A percentile compares a stretch with the other conserved stretches of the same genome.
phyloP scores from a whole-genome alignment of 2,113 vertebrate genomes.

The Chloebia gouldiae region DNA sequence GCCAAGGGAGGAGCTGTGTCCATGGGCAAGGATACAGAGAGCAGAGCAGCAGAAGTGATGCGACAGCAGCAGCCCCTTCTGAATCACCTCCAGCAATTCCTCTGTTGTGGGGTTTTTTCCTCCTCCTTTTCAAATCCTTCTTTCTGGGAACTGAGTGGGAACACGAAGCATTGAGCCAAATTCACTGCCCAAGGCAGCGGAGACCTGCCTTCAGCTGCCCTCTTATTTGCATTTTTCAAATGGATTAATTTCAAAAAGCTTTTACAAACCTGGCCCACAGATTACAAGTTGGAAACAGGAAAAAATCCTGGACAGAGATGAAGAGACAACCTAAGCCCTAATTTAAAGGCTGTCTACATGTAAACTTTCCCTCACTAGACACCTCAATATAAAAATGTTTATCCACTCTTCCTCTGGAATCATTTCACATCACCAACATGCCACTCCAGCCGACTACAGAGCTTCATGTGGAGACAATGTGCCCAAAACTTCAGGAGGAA shows the following conservation, averaged over 20 bases:
- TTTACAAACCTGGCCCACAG: neutral
- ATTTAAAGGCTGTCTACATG: neutral
- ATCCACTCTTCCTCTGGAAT: neutral
- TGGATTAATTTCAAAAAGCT: neutral
- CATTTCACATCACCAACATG: neutral
- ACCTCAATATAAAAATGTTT: neutral
- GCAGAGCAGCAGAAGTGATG: rapidly evolving
- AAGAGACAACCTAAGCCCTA: neutral
- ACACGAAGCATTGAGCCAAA: neutral
- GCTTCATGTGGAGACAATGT: neutral
- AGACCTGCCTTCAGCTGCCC: slow-evolving; percentile 9
- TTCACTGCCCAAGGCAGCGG: neutral
- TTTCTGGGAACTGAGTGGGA: neutral
- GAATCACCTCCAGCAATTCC: neutral
- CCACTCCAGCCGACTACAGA: neutral
- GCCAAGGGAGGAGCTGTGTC: neutral
- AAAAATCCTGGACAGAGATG: neutral
- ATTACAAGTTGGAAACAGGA: neutral
- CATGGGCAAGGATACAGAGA: neutral
- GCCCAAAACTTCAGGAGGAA: neutral
- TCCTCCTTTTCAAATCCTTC: neutral
- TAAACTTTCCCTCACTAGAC: neutral
- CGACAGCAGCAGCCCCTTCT: neutral
- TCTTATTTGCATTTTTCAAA: neutral
- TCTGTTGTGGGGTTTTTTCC: neutral